Percentiles rank a stretch among this genome's conserved stretches.
Evolutionary conservation across 2,113 vertebrate genomes (phyloP).

Genomic region (Hyperoodon ampullatus): DNA sequence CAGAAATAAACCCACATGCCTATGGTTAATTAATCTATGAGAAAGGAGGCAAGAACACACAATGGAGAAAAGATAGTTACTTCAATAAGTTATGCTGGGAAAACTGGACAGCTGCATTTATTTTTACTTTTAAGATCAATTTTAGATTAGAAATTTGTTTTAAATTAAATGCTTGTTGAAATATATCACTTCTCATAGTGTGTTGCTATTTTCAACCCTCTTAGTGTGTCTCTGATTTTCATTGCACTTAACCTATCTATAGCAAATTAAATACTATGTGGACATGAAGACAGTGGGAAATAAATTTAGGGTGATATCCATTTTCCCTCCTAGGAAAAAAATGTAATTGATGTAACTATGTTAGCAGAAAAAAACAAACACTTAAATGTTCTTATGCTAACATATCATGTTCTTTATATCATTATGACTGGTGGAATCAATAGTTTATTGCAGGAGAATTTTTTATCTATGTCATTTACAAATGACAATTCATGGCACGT

Average conservation of each 20-base stretch:
- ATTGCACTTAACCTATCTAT: background rate
- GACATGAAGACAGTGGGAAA: background rate
- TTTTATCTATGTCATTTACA: slow-evolving; percentile 78
- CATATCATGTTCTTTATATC: slow-evolving; percentile 65
- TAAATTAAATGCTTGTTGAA: background rate
- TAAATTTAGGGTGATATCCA: rapidly evolving
- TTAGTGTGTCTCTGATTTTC: background rate
- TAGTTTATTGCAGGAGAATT: slow-evolving; percentile 81
- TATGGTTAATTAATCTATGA: background rate
- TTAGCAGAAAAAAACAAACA: slow-evolving; percentile 50
- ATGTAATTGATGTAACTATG: slow-evolving; percentile 1
- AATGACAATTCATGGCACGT: slow-evolving; percentile 57
- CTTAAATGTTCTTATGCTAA: slow-evolving; percentile 51
- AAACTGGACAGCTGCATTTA: background rate
- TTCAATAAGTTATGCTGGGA: background rate
- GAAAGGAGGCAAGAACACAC: background rate
- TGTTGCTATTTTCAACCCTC: background rate
- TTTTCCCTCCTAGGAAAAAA: slow-evolving; percentile 23
- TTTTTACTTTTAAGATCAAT: background rate
- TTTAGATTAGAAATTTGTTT: slow-evolving; percentile 30
- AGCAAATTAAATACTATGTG: background rate
- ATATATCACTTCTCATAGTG: background rate
- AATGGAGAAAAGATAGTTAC: background rate
- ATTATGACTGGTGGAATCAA: slow-evolving; percentile 71
- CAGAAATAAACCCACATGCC: background rate